A percentile compares a stretch with the other conserved stretches of the same genome.
Evolutionary conservation across 2,888 invertebrate species (phyloP).

Genomic region (Clanis bilineata): DNA sequence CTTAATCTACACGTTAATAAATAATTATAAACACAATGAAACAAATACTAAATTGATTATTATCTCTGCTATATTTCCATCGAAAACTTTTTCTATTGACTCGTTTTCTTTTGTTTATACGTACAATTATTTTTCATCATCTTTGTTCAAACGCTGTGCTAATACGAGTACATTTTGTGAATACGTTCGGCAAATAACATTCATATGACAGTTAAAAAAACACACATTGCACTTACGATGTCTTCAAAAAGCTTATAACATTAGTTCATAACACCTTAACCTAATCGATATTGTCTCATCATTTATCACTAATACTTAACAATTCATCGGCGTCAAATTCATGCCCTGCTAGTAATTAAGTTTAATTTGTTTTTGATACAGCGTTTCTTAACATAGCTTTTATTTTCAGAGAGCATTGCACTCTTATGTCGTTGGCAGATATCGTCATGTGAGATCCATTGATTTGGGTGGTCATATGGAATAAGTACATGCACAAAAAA

Average conservation of each 20-base stretch:
- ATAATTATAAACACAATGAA: not conserved
- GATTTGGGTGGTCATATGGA: too few relatives aligned
- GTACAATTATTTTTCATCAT: not conserved
- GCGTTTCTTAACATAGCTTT: not conserved
- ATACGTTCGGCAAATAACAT: not conserved
- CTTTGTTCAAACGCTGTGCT: not conserved
- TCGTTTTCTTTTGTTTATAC: not conserved
- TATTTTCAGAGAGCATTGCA: not conserved
- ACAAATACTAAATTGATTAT: not conserved
- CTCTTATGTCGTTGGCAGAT: not conserved
- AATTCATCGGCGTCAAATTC: conserved; percentile 9
- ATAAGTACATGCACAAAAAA: too few relatives aligned
- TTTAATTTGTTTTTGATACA: not conserved
- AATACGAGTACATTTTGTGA: not conserved
- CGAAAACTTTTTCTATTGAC: not conserved
- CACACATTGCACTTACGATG: conserved; percentile 21
- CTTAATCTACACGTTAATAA: not conserved
- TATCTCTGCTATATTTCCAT: not conserved
- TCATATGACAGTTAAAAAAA: not conserved
- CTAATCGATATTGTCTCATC: conserved; percentile 78
- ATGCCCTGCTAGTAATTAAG: not conserved
- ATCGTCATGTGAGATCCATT: too few relatives aligned
- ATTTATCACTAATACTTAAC: conserved; percentile 60
- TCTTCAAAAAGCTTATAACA: conserved; percentile 19
- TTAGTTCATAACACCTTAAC: conserved; percentile 55